Evolutionary conservation across 2,113 vertebrate species (phyloP), one percentile per base, ranked within the genome.

Genomic region (Acrocephalus arundinaceus): DNA sequence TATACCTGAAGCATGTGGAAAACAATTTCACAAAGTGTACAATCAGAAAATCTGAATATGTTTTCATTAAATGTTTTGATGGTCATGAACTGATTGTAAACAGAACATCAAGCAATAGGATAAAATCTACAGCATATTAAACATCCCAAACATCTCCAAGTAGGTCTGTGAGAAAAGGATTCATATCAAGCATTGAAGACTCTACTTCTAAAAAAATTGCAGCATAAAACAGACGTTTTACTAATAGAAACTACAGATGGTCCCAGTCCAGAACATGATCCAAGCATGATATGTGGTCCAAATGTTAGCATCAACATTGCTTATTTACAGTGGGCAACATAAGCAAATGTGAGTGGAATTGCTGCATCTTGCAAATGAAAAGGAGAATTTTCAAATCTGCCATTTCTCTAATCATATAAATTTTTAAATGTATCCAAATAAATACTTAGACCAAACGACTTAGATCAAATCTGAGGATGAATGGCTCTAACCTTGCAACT

Each of bases 21-120:
- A 91, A 79, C 11, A 66, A n/a, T 54, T 30, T 71, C 46, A 78
- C 39, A 30, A 28, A 81, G 62, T 55, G 49, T 39, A 79, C 81
- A 93, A 63, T 39, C 48, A 84, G 76, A 93, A 71, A 90, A 87
- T 59, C 14, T 31, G 55, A 59, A 24, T 45, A 39, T 28, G 8
- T 66, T 93, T 93, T 66, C 48, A 67, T 91, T 88, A 87, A 90
- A 82, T 72, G 49, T 27, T 94, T 84, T 82, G 63, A 68, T 79
- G 78, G 28, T 30, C 41, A 39, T 51, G 43, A 92, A 70, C 17
- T 68, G 57, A 35, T 46, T 86, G 28, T 61, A 80, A 91, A 79
- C 41, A 82, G 54, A 70, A 45, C 28, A 68, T n/a, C 48, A 79
- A 85, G 27, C 30, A 63, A 67, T 30, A 72, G 45, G 51, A 59